Evolutionary conservation across 2,797 vertebrate species (phyloP), one percentile per base, ranked within the genome.

Genomic region (Strix occidentalis): DNA sequence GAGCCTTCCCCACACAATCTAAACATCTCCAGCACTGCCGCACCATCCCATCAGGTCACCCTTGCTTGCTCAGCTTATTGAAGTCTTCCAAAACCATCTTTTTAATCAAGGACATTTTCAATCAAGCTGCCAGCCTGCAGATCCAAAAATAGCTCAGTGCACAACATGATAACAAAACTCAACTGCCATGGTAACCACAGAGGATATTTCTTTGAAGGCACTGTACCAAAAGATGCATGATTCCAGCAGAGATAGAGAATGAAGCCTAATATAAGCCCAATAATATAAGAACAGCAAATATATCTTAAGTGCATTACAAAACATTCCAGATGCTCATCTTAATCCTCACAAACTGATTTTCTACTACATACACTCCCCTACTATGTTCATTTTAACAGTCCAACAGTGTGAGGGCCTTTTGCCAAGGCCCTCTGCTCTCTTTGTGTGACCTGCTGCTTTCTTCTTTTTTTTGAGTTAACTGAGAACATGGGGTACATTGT

Each of bases 101-200:
- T 58, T 53, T 46, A 85, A 83, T 77, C 16, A 65, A 79, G 31
- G 31, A 76, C 8, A 10, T 79, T 90, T 83, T 64, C 57, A 71
- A 53, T 68, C 35, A 90, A 78, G 37, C n/a, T 75, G 37, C 13
- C 57, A 68, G 28, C 13, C 33, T 61, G 26, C 33, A 72, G n/a
- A 86, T 63, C 15, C 24, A 89, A 79, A 87, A 78, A n/a, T 0
- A 82, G 33, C 7, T 54, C 65, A 79, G 5, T 21, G 51, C 26
- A 79, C 41, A 87, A 63, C 20, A 15, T 31, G 33, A 5, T 69
- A 69, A 75, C 12, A 78, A 91, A 78, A 68, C 9, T 28, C 0
- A 0, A 69, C 31, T 70, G 33, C 19, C 54, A 63, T 1, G 1
- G 12, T 69, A 72, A 89, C 6, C 5, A 4, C 16, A 65, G 35